These are phyloP conservation scores for Pogonognathellus flavescens DNA, from an alignment of 1,140 invertebrate genomes.

Conservation along the genomic window DNA sequence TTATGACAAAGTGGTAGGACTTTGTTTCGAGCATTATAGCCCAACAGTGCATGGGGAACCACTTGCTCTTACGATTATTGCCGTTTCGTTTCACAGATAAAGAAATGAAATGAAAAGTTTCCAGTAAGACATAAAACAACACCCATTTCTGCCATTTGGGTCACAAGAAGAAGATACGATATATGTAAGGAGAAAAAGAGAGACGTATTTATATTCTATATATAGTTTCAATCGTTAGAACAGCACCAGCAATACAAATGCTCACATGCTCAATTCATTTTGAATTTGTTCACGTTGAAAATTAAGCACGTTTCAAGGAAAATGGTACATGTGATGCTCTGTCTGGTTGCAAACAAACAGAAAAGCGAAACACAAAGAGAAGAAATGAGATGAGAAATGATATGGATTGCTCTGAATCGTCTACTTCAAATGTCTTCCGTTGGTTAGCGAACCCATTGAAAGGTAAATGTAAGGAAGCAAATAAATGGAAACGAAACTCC, in stretches of 20 bases:
- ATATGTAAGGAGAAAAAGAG: constrained; percentile 1
- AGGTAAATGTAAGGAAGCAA: constrained; percentile 21
- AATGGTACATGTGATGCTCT: too few species aligned
- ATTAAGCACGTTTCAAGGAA: too few species aligned
- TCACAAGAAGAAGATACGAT: constrained; percentile 28
- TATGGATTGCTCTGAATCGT: constrained; percentile 25
- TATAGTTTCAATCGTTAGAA: not conserved
- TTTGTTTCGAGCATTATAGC: constrained; percentile 4
- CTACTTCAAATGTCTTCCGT: constrained; percentile 18
- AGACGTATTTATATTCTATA: constrained; percentile 5
- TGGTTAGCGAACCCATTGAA: constrained; percentile 37
- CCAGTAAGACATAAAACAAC: constrained; percentile 44
- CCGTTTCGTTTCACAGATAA: constrained; percentile 40
- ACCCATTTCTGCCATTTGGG: constrained; percentile 33
- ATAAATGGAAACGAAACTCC: constrained; percentile 26
- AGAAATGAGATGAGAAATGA: constrained; percentile 24
- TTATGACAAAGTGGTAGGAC: constrained; percentile 40
- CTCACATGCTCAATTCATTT: too few species aligned
- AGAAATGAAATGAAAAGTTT: constrained; percentile 40
- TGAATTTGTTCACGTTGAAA: too few species aligned
- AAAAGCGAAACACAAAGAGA: not conserved
- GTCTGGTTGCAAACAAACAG: too few species aligned
- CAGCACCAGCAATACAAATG: not conserved
- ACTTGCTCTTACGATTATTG: constrained; percentile 23
- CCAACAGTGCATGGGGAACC: not conserved